These are phyloP conservation scores for Neogobius melanostomus DNA, from an alignment of 2,113 vertebrate genomes.

Conservation along the genomic window DNA sequence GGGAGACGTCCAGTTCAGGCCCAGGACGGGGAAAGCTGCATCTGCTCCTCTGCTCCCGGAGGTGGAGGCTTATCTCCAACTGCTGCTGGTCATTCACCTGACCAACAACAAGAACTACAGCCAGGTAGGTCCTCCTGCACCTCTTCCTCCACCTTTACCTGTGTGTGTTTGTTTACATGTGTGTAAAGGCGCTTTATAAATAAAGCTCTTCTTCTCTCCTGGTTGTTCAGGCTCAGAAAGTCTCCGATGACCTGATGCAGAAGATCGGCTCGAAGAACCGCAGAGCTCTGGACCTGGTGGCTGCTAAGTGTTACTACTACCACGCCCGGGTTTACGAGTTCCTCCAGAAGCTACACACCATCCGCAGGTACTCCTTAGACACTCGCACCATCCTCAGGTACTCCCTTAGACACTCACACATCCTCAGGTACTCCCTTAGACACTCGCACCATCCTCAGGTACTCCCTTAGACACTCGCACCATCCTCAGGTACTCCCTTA, in stretches of 20 bases:
- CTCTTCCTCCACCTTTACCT: too few species aligned
- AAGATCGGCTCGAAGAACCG: slow-evolving; percentile 96
- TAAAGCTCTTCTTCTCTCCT: too few species aligned
- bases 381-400: too few species aligned
- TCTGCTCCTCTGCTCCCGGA: slow-evolving; percentile 88
- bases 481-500: too few species aligned
- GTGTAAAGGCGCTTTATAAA: too few species aligned
- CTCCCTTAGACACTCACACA: too few species aligned
- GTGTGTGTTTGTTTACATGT: too few species aligned
- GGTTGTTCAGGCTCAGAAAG: slow-evolving; percentile 86
- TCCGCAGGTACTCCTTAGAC: slow-evolving; percentile 82
- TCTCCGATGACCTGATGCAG: slow-evolving; percentile 93
- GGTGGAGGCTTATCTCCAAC: slow-evolving; percentile 93
- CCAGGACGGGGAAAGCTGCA: slow-evolving; percentile 88
- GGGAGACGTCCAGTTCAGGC: slow-evolving; percentile 91
- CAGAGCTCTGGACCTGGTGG: slow-evolving; percentile 91
- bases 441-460: too few species aligned
- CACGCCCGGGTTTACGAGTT: slow-evolving; percentile 95
- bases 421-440: too few species aligned
- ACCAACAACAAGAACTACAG: slow-evolving; percentile 91
- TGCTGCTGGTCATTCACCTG: slow-evolving; percentile 91
- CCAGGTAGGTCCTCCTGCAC: slow-evolving; percentile 73
- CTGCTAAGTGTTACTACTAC: slow-evolving; percentile 97
- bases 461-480: too few species aligned
- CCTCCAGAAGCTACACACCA: slow-evolving; percentile 87